phyloP scores from a whole-genome alignment of 2,113 vertebrate species.

The Ramphastos sulfuratus region DNA sequence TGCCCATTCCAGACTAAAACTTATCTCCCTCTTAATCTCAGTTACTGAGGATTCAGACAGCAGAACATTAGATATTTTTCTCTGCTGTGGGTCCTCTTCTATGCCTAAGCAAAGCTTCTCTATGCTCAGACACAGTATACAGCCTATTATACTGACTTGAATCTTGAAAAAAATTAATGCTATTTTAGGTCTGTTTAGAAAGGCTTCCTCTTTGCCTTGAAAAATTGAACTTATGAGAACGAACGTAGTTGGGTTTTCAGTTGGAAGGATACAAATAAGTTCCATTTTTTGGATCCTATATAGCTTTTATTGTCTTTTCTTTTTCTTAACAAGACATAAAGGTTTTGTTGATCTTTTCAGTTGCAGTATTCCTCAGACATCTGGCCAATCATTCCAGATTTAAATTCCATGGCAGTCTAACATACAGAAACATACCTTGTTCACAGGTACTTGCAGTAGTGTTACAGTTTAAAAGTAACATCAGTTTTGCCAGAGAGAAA shows the following conservation, averaged over 20 bases:
- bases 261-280: neutral
- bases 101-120: neutral
- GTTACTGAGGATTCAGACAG: neutral
- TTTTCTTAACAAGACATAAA: neutral
- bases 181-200: conserved; percentile 39
- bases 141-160: conserved; percentile 12
- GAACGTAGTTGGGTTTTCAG: conserved; percentile 11
- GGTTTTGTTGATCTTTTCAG: neutral
- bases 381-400: neutral
- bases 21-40: neutral
- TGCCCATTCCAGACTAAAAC: neutral
- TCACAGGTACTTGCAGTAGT: neutral
- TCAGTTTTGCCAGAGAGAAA: neutral
- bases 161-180: conserved; percentile 16
- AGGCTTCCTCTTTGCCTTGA: conserved; percentile 3
- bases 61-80: neutral
- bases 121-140: neutral
- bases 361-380: neutral
- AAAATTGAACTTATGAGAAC: conserved; percentile 7
- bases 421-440: neutral
- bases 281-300: neutral
- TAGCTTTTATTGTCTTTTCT: neutral
- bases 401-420: neutral
- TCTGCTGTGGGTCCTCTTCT: neutral
- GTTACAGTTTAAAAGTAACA: neutral